Conservation (phyloP, 2,113 vertebrate genomes). For the Rana temporaria region DNA sequence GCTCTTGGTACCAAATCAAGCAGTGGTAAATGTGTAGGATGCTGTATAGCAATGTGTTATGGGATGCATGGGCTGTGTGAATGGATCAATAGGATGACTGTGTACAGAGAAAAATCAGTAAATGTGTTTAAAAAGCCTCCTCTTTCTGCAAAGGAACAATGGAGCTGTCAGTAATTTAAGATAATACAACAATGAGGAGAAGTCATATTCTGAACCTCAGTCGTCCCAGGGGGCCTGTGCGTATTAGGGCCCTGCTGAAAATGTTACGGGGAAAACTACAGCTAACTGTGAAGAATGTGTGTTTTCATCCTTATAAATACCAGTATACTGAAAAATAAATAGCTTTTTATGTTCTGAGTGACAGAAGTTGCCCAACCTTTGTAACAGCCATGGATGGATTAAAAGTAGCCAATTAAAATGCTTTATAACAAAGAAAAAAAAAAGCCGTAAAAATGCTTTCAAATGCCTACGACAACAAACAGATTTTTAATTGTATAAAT, state of each 20-base stretch:
- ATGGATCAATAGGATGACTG: constrained; percentile 49
- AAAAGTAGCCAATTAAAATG: constrained; percentile 16
- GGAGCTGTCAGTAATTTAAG: constrained; percentile 51
- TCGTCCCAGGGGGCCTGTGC: constrained; percentile 34
- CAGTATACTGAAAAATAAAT: constrained; percentile 22
- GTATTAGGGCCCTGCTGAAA: constrained; percentile 18
- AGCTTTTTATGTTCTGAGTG: constrained; percentile 30
- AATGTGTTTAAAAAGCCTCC: constrained; percentile 43
- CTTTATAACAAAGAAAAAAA: not conserved
- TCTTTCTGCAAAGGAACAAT: constrained; percentile 40
- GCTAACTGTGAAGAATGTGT: constrained; percentile 27
- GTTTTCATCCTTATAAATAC: constrained; percentile 14
- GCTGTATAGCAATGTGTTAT: constrained; percentile 51
- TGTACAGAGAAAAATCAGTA: constrained; percentile 30
- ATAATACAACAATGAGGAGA: constrained; percentile 39
- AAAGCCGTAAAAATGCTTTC: too few species aligned
- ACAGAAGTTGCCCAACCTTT: constrained; percentile 35
- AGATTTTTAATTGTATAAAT: too few species aligned
- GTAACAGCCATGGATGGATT: not conserved
- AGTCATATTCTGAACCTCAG: constrained; percentile 25
- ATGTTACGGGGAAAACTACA: constrained; percentile 11
- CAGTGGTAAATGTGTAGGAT: constrained; percentile 54
- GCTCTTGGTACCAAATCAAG: constrained; percentile 53
- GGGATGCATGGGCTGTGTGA: constrained; percentile 39
- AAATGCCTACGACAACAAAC: too few species aligned